A percentile compares a stretch with the other conserved stretches of the same genome.
Conservation (phyloP, 2,888 invertebrate genomes). For the Pycnomerus fuliginosus region DNA sequence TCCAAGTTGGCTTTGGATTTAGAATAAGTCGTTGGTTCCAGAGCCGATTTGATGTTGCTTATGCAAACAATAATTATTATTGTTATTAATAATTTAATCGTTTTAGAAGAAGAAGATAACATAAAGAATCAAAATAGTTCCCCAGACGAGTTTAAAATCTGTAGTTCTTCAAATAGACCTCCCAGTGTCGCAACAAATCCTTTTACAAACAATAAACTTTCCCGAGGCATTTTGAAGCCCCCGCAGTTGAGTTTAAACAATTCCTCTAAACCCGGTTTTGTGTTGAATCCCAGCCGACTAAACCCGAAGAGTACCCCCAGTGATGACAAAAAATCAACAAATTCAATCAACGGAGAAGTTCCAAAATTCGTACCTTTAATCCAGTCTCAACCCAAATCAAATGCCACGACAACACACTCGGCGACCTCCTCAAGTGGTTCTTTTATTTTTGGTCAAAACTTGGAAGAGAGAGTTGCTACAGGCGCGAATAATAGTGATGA, state of each 20-base stretch:
- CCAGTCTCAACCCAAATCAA: slow-evolving; percentile 34
- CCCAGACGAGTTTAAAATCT: slow-evolving; percentile 36
- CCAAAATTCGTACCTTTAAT: slow-evolving; percentile 50
- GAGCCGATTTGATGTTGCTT: no score
- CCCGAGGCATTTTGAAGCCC: slow-evolving; percentile 39
- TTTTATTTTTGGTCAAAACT: slow-evolving; percentile 91
- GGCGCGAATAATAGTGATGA: slow-evolving; percentile 57
- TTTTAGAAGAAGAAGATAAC: slow-evolving; percentile 40
- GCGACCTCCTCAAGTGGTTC: slow-evolving; percentile 43
- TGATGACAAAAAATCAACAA: slow-evolving; percentile 35
- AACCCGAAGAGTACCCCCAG: slow-evolving; percentile 37
- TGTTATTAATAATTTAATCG: no score
- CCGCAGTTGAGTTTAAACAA: slow-evolving; percentile 40
- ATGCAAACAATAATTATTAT: no score
- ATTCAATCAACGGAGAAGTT: slow-evolving; percentile 42
- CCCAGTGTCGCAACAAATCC: slow-evolving; percentile 31
- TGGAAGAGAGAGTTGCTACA: slow-evolving; percentile 75
- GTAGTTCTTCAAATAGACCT: slow-evolving; percentile 32
- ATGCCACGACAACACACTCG: slow-evolving; percentile 7
- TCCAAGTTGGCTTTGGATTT: no score
- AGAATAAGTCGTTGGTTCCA: no score
- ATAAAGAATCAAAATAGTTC: slow-evolving; percentile 26
- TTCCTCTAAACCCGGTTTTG: slow-evolving; percentile 36
- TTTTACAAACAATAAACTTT: slow-evolving; percentile 33
- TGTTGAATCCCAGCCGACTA: slow-evolving; percentile 48